A percentile compares a stretch with the other conserved stretches of the same genome.
Evolutionary conservation across 2,888 invertebrate genomes (phyloP).

Genomic region (Allacma fusca): DNA sequence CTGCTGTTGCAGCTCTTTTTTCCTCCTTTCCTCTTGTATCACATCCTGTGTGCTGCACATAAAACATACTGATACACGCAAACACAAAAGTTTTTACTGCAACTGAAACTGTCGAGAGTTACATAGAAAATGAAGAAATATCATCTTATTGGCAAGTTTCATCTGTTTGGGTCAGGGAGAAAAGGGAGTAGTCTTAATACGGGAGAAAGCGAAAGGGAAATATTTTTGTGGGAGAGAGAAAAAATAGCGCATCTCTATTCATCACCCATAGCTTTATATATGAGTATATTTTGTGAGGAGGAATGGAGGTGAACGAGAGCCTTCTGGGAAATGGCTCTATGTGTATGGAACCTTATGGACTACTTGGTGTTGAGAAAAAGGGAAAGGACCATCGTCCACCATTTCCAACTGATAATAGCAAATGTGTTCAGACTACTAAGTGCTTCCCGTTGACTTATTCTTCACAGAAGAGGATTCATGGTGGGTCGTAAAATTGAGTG

Average conservation of each 20-base stretch:
- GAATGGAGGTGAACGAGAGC: conserved; percentile 10
- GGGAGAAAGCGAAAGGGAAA: too few species aligned
- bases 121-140: conserved; percentile 1
- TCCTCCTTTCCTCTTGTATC: neutral
- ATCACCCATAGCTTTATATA: neutral
- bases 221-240: too few species aligned
- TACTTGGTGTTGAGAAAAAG: neutral
- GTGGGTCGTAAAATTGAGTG: conserved; percentile 37
- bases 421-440: conserved; percentile 45
- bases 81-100: conserved; percentile 28
- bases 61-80: conserved; percentile 27
- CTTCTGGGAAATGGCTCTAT: neutral
- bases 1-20: conserved; percentile 16
- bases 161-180: neutral
- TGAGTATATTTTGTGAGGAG: neutral
- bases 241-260: neutral
- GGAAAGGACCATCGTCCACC: conserved; percentile 26
- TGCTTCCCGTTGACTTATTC: conserved; percentile 10
- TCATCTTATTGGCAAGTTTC: conserved; percentile 29
- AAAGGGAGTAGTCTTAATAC: too few species aligned
- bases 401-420: conserved; percentile 47
- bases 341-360: neutral
- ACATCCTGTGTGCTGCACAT: conserved; percentile 22
- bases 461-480: conserved; percentile 38
- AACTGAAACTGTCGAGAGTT: neutral